A percentile compares a stretch with the other conserved stretches of the same genome.
phyloP scores from a whole-genome alignment of 1,140 invertebrate genomes.

The Telenomus remus region DNA sequence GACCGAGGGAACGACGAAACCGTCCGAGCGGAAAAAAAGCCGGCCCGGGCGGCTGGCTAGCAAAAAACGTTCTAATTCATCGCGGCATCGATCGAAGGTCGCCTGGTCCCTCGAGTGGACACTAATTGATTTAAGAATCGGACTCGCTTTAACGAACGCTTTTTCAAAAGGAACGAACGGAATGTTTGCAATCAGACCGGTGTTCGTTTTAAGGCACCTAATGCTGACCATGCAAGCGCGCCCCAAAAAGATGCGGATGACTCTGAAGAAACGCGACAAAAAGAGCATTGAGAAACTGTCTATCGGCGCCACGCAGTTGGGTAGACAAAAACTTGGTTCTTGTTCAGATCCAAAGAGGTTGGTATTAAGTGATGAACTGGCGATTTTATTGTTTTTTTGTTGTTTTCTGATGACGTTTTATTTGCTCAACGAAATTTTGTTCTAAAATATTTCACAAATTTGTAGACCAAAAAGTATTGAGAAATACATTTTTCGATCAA shows the following conservation, averaged over 20 bases:
- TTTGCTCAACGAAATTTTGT: too few relatives aligned
- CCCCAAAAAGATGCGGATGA: background rate
- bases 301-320: too few relatives aligned
- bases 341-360: too few relatives aligned
- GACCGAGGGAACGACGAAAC: background rate
- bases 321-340: too few relatives aligned
- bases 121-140: constrained; percentile 70
- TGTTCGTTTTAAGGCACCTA: constrained; percentile 20
- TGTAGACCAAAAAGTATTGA: too few relatives aligned
- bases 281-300: too few relatives aligned
- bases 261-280: background rate
- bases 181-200: constrained; percentile 51
- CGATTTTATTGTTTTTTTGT: too few relatives aligned
- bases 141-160: constrained; percentile 39
- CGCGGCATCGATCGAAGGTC: constrained; percentile 66
- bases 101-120: constrained; percentile 64
- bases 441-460: too few relatives aligned
- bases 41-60: constrained; percentile 25
- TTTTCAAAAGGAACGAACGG: constrained; percentile 58
- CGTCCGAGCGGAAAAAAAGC: constrained; percentile 19
- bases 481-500: too few relatives aligned
- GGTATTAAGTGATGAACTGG: too few relatives aligned
- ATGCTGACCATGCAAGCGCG: constrained; percentile 9
- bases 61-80: constrained; percentile 57
- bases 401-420: too few relatives aligned